Conservation (phyloP, 2,797 vertebrate species). For the Stomatorhinus walkeri region DNA sequence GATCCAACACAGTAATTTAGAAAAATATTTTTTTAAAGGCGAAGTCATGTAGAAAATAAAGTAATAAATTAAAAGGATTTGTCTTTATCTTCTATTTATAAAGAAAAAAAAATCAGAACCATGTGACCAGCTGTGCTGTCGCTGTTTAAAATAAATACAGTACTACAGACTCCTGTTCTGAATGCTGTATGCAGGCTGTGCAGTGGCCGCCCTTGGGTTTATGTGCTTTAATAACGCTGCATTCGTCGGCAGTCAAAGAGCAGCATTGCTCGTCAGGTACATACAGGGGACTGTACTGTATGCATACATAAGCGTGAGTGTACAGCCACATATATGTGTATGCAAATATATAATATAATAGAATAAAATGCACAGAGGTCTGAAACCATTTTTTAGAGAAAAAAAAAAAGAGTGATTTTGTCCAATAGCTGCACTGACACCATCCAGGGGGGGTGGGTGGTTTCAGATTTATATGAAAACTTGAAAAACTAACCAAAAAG, state of each 20-base stretch:
- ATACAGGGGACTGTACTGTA: neutral
- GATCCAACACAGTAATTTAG: conserved; percentile 37
- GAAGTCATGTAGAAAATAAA: conserved; percentile 54
- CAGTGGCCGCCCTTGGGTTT: neutral
- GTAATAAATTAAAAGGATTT: conserved; percentile 43
- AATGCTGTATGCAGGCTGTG: neutral
- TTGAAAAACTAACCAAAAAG: conserved; percentile 1
- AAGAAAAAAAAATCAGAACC: conserved; percentile 37
- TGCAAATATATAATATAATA: conserved; percentile 33
- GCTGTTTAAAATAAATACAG: conserved; percentile 32
- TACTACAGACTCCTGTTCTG: neutral
- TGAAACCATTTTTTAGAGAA: neutral
- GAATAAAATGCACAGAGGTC: conserved; percentile 26
- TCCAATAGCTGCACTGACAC: neutral
- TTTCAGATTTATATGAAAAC: neutral
- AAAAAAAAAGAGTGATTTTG: neutral
- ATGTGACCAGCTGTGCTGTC: conserved; percentile 39
- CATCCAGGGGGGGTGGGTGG: neutral
- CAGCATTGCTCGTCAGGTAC: neutral
- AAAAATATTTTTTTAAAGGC: conserved; percentile 57
- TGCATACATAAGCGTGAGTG: conserved; percentile 31
- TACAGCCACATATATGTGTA: conserved; percentile 22
- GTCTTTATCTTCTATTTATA: conserved; percentile 30
- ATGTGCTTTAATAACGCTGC: too few relatives aligned
- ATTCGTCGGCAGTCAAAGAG: neutral